These are phyloP conservation scores for Natrix natrix DNA, from an alignment of 2,797 vertebrate genomes.

Conservation along the genomic window DNA sequence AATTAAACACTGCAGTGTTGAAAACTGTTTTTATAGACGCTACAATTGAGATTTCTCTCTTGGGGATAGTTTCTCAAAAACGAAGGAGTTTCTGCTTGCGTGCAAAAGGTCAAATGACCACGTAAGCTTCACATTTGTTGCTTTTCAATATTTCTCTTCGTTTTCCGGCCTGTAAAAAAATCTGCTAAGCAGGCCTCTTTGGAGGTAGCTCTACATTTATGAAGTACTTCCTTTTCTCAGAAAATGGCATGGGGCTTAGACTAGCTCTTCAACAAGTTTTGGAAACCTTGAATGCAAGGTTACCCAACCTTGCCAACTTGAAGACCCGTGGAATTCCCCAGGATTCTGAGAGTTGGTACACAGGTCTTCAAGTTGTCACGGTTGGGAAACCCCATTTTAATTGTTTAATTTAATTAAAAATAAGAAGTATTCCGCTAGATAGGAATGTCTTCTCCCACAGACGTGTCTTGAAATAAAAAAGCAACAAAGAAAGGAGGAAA, in stretches of 20 bases:
- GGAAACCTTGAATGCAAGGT: not conserved
- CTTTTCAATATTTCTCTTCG: not conserved
- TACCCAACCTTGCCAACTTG: not conserved
- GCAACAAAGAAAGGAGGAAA: not conserved
- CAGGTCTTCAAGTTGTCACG: not conserved
- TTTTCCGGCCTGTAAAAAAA: not conserved
- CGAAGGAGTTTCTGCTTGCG: not conserved
- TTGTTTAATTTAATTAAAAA: not conserved
- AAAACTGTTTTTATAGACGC: not conserved
- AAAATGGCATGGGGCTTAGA: not conserved
- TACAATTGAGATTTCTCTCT: not conserved
- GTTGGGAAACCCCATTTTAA: not conserved
- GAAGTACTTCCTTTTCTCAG: not conserved
- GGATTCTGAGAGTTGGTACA: not conserved
- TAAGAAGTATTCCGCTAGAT: not conserved
- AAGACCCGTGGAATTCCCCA: not conserved
- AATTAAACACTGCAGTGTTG: not conserved
- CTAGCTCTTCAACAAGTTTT: not conserved
- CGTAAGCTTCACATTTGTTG: not conserved
- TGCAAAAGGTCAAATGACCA: not conserved
- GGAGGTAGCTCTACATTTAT: no score
- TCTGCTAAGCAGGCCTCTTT: not conserved
- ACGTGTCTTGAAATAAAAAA: not conserved
- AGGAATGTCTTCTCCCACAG: not conserved
- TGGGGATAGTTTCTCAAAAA: not conserved